These are phyloP conservation scores for Limonius californicus DNA, from an alignment of 1,140 invertebrate species.

Conservation along the genomic window DNA sequence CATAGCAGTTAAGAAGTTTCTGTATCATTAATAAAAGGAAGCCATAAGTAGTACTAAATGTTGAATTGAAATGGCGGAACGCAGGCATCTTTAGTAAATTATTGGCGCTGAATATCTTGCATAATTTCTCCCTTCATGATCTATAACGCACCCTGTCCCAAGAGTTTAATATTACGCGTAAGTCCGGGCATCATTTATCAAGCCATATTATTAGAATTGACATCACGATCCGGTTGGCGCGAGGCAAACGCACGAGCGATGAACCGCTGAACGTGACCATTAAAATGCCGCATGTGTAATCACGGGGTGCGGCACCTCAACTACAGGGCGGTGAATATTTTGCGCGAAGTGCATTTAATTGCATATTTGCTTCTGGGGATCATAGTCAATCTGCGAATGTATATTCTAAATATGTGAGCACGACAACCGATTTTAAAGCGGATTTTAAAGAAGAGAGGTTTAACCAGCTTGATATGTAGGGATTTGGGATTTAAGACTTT, in stretches of 20 bases:
- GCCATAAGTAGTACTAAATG: no score
- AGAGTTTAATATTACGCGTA: slow-evolving; percentile 27
- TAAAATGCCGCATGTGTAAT: slow-evolving; percentile 30
- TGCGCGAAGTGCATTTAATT: slow-evolving; percentile 18
- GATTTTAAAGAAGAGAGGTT: no score
- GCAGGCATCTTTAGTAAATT: no score
- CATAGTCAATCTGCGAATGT: neutral
- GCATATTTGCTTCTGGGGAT: slow-evolving; percentile 17
- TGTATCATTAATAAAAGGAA: no score
- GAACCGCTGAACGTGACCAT: slow-evolving; percentile 29
- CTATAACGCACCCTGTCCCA: slow-evolving; percentile 20
- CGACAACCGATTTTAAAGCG: no score
- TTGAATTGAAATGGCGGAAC: no score
- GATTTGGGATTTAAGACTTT: no score
- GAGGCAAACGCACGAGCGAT: slow-evolving; percentile 24
- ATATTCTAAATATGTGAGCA: neutral
- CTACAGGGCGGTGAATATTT: slow-evolving; percentile 1
- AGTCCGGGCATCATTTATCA: slow-evolving; percentile 30
- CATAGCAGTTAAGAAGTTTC: no score
- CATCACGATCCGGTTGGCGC: slow-evolving; percentile 24
- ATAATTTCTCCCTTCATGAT: slow-evolving; percentile 18
- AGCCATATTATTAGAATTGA: slow-evolving; percentile 32
- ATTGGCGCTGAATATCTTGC: neutral
- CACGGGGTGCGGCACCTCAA: slow-evolving; percentile 15
- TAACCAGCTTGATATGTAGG: no score